phyloP scores from a whole-genome alignment of 1,140 invertebrate species.

The Drosophila orena region DNA sequence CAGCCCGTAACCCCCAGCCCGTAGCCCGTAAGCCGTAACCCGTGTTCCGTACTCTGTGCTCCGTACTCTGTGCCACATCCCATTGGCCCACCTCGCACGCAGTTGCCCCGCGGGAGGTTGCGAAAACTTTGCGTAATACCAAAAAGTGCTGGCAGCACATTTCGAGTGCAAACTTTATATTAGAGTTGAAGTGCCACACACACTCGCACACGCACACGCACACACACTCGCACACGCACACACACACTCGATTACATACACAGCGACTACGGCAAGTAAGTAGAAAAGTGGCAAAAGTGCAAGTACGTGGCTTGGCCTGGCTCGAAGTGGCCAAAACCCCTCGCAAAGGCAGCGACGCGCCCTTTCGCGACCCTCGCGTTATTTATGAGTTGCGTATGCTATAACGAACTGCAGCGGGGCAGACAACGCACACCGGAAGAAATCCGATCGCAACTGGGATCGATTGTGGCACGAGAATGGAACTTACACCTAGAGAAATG shows the following conservation, averaged over 20 bases:
- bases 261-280: constrained; percentile 52
- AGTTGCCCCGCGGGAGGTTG: constrained; percentile 52
- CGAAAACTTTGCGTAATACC: constrained; percentile 80
- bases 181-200: constrained; percentile 78
- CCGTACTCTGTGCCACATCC: constrained; percentile 12
- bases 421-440: constrained; percentile 14
- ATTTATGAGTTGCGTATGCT: constrained; percentile 80
- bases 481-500: background rate
- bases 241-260: no score
- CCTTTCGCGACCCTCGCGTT: constrained; percentile 38
- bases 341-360: constrained; percentile 8
- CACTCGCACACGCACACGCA: constrained; percentile 41
- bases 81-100: constrained; percentile 37
- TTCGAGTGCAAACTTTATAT: constrained; percentile 82
- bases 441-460: background rate
- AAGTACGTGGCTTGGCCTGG: constrained; percentile 69
- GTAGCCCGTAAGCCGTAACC: background rate
- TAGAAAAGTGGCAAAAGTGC: constrained; percentile 72
- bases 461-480: background rate
- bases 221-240: constrained; percentile 7
- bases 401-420: constrained; percentile 69
- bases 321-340: background rate
- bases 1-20: background rate
- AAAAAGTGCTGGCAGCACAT: constrained; percentile 81
- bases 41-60: constrained; percentile 8